Evolutionary conservation across 53 echinoderm and acorn worm genomes (phyloP).

Genomic region (Hippasteria phrygiana): DNA sequence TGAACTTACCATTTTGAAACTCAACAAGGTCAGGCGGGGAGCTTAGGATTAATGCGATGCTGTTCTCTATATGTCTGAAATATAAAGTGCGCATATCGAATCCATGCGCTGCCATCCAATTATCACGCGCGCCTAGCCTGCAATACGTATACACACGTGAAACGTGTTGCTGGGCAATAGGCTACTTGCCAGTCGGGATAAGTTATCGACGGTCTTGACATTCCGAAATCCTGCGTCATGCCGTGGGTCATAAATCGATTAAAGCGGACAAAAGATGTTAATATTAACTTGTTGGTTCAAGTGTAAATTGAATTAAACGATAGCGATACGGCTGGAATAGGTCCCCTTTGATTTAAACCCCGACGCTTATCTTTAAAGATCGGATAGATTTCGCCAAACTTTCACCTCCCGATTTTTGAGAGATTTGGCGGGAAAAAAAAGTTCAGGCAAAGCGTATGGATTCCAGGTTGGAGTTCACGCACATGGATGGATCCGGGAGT

Average conservation of each 20-base stretch:
- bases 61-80: neutral
- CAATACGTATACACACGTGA: neutral
- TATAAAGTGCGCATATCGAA: constrained; percentile 41
- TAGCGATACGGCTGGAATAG: neutral
- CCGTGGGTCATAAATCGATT: constrained; percentile 9
- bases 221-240: constrained; percentile 45
- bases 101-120: too few species aligned
- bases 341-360: too few species aligned
- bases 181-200: neutral
- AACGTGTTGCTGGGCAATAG: constrained; percentile 10
- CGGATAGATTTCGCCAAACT: neutral
- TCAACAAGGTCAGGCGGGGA: neutral
- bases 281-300: neutral
- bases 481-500: neutral
- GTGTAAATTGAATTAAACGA: neutral
- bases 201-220: neutral
- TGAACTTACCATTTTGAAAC: constrained; percentile 53
- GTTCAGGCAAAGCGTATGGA: constrained; percentile 25
- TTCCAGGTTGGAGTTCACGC: constrained; percentile 41
- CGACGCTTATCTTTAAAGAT: neutral
- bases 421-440: neutral
- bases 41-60: constrained; percentile 18
- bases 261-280: neutral
- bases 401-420: too few species aligned
- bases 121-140: neutral